Conservation (phyloP, 2,113 vertebrate species). For the Aix galericulata region DNA sequence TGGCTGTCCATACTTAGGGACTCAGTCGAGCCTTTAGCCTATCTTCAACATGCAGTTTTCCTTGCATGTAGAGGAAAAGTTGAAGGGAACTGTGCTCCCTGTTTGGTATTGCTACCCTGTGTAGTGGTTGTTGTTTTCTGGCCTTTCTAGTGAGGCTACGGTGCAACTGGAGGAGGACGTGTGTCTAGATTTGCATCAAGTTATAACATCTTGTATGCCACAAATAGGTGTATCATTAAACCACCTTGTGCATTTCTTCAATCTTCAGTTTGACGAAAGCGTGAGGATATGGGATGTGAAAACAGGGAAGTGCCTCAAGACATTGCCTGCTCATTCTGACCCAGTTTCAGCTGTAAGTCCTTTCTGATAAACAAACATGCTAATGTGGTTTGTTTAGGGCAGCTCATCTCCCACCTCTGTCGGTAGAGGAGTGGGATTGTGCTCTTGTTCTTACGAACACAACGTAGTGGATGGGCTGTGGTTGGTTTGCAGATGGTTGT, state of each 20-base stretch:
- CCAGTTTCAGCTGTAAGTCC: slow-evolving; percentile 94
- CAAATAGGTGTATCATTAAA: not conserved
- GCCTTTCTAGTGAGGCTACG: not conserved
- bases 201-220: not conserved
- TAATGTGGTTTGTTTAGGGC: not conserved
- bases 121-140: not conserved
- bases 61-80: not conserved
- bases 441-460: not conserved
- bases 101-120: not conserved
- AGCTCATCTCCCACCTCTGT: not conserved
- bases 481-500: not conserved
- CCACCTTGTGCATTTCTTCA: not conserved
- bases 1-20: not conserved
- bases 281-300: slow-evolving; percentile 99
- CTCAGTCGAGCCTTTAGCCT: not conserved
- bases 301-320: slow-evolving; percentile 98
- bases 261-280: slow-evolving; percentile 91
- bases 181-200: not conserved
- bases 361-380: not conserved
- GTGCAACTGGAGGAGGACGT: not conserved
- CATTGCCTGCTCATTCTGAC: slow-evolving; percentile 95
- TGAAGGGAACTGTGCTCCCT: not conserved
- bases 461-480: rapidly evolving
- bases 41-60: not conserved
- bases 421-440: not conserved